Evolutionary conservation across 2,888 invertebrate genomes (phyloP), one percentile per base, ranked within the genome.

Genomic region (Noctua janthina): DNA sequence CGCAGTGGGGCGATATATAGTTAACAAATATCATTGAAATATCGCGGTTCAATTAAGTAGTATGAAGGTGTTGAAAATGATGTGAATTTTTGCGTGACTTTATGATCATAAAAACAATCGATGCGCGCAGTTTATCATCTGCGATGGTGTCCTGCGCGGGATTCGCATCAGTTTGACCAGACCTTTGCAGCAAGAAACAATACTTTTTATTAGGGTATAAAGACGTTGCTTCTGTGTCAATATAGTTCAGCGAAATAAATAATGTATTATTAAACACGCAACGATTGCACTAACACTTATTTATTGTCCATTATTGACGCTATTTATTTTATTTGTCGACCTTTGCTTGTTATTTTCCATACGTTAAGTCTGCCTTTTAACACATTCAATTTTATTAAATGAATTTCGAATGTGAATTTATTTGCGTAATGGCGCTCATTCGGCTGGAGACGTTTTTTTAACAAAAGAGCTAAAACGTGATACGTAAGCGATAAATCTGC

Each of bases 251-350:
- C 20, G 8, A n/a, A 76, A 76, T 56, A 35, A 56, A 56, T 35
- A 17, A 46, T 13, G 3, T 59, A 35, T 35, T 74, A 76, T n/a
- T 76, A n/a, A 6, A 17, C 6, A 39, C 51, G 15, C n/a, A 35
- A 35, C n/a, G 20, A 20, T 78, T 46, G 51, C 54, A 2, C 11
- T 29, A 54, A 46, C 11, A 13, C 23, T 43, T 67, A 67, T 66
- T 39, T 29, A 66, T 56, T 69, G 49, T 62, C 20, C 20, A 75
- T 39, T 76, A 69, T 46, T 68, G 67, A 15, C 6, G n/a, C 64
- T n/a, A 76, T 76, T 70, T 43, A 76, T 76, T 77, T 81, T 46
- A 35, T 82, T 83, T 54, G 29, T 29, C 35, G 15, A 23, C 51
- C 43, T 77, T 46, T 29, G 6, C 29, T 51, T 35, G 39, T 29